A percentile compares a stretch with the other conserved stretches of the same genome.
phyloP scores from a whole-genome alignment of 2,888 invertebrate species.

The Platypus cylindrus region DNA sequence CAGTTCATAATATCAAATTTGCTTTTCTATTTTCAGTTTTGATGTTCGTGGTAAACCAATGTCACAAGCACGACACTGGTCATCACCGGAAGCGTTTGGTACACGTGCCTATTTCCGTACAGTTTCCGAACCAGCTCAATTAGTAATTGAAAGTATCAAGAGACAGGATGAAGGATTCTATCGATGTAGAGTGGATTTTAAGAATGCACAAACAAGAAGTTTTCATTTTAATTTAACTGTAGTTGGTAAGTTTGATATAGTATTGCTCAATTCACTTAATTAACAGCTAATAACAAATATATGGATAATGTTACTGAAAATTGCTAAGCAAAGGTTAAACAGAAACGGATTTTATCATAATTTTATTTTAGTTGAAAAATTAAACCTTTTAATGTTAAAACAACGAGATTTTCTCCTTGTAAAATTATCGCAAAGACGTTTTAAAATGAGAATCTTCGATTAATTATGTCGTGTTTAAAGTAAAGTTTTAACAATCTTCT shows the following conservation, averaged over 20 bases:
- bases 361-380: no score
- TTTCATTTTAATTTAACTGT: conserved; percentile 83
- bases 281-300: not conserved
- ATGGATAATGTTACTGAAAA: no score
- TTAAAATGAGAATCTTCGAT: no score
- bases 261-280: not conserved
- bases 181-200: conserved; percentile 81
- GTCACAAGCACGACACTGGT: conserved; percentile 71
- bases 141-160: conserved; percentile 72
- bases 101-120: conserved; percentile 75
- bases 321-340: no score
- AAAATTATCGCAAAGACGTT: no score
- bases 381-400: no score
- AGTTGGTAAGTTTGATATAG: conserved; percentile 56
- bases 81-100: conserved; percentile 74
- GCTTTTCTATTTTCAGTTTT: conserved; percentile 49
- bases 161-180: conserved; percentile 81
- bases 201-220: conserved; percentile 79
- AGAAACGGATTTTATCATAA: no score
- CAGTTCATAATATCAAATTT: no score
- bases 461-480: no score
- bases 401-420: no score
- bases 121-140: conserved; percentile 64
- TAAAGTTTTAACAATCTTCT: no score
- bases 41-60: conserved; percentile 75